Percentiles rank a stretch among this genome's conserved stretches.
These are phyloP conservation scores for Chrysemys picta DNA, from an alignment of 2,113 vertebrate species.

Conservation along the genomic window DNA sequence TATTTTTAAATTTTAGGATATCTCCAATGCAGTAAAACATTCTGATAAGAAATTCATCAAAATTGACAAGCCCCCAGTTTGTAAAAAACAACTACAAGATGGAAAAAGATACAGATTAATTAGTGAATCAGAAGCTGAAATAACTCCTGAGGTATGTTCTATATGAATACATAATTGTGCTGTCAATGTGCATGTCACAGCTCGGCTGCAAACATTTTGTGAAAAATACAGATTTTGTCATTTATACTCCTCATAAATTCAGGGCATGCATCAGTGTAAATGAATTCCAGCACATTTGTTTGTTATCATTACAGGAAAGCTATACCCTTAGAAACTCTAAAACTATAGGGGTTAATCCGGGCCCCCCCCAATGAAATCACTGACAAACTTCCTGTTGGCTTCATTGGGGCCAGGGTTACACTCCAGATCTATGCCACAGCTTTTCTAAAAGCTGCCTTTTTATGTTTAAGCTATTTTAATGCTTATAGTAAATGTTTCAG, in stretches of 20 bases:
- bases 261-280: not conserved
- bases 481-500: not conserved
- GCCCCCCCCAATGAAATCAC: fast-evolving
- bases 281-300: not conserved
- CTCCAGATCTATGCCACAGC: not conserved
- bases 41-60: conserved; percentile 82
- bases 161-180: no score
- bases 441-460: not conserved
- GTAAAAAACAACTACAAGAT: conserved; percentile 81
- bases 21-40: conserved; percentile 76
- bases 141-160: conserved; percentile 82
- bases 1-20: conserved; percentile 78
- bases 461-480: not conserved
- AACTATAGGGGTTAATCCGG: not conserved
- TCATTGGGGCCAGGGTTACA: not conserved
- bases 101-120: conserved; percentile 83
- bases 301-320: not conserved
- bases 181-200: fast-evolving
- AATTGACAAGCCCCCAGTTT: conserved; percentile 86
- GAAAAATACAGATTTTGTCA: not conserved
- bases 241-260: not conserved
- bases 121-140: conserved; percentile 86
- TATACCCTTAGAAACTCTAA: not conserved
- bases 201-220: not conserved
- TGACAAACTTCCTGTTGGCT: not conserved